Base-by-base conservation (phyloP, 2,797 vertebrate genomes). In the Tadarida brasiliensis region DNA sequence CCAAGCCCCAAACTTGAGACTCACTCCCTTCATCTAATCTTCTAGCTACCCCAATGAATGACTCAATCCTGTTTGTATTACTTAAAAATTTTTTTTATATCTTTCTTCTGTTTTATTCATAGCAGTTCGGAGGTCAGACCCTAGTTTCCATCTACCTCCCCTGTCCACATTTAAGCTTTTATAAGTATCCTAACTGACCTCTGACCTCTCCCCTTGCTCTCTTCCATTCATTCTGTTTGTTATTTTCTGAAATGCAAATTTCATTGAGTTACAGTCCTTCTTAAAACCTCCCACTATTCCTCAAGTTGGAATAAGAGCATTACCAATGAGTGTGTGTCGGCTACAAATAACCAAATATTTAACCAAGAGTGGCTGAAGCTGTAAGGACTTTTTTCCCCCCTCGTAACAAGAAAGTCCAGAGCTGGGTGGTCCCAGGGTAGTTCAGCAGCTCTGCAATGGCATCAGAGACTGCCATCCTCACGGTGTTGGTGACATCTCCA, bases 21-120 rank as follows among this genome's bases (percentile, higher is more conserved):
- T 92, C 26, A 35, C 28, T 91, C 39, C 33, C 35, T 84, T 92
- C 65, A 65, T 68, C 59, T 68, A 57, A 57, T 68, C 22, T 78
- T 76, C 28, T 17, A 3, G 5, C 17, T 80, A 3, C 10, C 24
- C n/a, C 30, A 11, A 39, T 30, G 26, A 88, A 61, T 71, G 22
- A 93, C 11, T n/a, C 57, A 80, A 65, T 51, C 56, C n/a, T 94
- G 7, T 82, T 63, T 68, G 61, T 61, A 85, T 82, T 80, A 61
- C n/a, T 81, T 87, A 11, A 28, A 44, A 28, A 20, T 33, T 56
- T 20, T 83, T 33, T 56, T 26, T 17, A 35, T 47, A 14, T 39
- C 15, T 77, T 9, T 20, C 7, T 77, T 87, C 71, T 77, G 17
- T 70, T 93, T 78, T 11, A 30, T 74, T 61, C 26, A 4, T 81